Conservation (phyloP, 2,888 invertebrate species). For the Ochropleura leucogaster region DNA sequence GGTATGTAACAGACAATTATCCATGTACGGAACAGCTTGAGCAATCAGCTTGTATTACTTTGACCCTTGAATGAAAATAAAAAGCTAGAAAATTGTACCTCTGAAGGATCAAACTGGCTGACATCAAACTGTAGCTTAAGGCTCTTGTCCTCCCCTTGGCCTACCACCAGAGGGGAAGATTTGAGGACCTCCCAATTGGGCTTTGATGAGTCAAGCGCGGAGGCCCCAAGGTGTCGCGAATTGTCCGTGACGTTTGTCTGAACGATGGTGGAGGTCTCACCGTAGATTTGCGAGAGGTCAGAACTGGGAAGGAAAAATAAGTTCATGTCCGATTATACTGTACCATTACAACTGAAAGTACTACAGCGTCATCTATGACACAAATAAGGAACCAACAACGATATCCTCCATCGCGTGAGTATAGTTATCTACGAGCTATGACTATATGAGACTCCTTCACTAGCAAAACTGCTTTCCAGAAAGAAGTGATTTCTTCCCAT, state of each 20-base stretch:
- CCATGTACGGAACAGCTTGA: background rate
- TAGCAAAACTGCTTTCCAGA: too few species aligned
- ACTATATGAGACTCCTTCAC: too few species aligned
- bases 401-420: too few species aligned
- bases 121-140: conserved; percentile 98
- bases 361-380: too few species aligned
- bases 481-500: too few species aligned
- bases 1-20: too few species aligned
- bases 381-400: too few species aligned
- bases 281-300: conserved; percentile 66
- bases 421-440: too few species aligned
- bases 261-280: conserved; percentile 36
- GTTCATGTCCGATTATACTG: too few species aligned
- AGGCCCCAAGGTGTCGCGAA: accelerated
- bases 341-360: too few species aligned
- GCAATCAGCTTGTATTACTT: background rate
- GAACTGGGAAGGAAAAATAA: conserved; percentile 57
- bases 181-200: conserved; percentile 68
- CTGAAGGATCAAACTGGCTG: conserved; percentile 97
- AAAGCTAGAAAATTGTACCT: conserved; percentile 91
- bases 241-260: background rate
- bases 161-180: conserved; percentile 96
- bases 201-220: background rate
- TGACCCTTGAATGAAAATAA: background rate
- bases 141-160: conserved; percentile 96